Evolutionary conservation across 2,797 vertebrate species (phyloP).

Genomic region (Kryptolebias ocellatus): DNA sequence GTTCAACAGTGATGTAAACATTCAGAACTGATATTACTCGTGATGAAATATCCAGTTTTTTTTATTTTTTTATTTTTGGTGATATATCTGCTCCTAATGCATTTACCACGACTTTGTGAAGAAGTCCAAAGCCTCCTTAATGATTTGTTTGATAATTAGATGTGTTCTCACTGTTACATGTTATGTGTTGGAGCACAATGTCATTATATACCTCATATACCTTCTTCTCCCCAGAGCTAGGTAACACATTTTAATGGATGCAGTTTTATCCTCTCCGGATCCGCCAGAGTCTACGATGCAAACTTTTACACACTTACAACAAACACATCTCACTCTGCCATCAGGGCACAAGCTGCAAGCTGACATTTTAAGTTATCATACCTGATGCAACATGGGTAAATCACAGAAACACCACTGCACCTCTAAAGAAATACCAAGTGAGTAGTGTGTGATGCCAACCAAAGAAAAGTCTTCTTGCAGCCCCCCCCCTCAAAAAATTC

Average conservation of each 20-base stretch:
- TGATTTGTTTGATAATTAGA: constrained; percentile 54
- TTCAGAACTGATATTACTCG: constrained; percentile 4
- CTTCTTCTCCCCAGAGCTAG: constrained; percentile 32
- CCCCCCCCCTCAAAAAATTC: constrained; percentile 6
- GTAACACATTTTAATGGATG: constrained; percentile 62
- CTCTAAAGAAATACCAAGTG: not conserved
- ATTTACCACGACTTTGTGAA: constrained; percentile 17
- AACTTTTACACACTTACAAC: constrained; percentile 5
- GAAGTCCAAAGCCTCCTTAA: constrained; percentile 21
- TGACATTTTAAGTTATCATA: constrained; percentile 32
- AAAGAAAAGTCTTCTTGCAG: not conserved
- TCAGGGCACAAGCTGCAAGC: constrained; percentile 8
- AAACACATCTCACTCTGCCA: constrained; percentile 3
- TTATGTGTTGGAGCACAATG: constrained; percentile 39
- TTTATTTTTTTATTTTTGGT: constrained; percentile 5
- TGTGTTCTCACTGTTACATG: constrained; percentile 34
- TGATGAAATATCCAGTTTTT: constrained; percentile 10
- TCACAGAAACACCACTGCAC: constrained; percentile 31
- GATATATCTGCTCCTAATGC: constrained; percentile 27
- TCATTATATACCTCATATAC: constrained; percentile 55
- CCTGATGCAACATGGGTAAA: constrained; percentile 16
- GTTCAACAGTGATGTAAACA: constrained; percentile 42
- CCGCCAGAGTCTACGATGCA: constrained; percentile 1
- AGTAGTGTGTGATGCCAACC: not conserved
- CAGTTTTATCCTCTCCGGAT: constrained; percentile 35